These are phyloP conservation scores for Nasonia vitripennis DNA, from an alignment of 1,140 invertebrate species.

Conservation along the genomic window DNA sequence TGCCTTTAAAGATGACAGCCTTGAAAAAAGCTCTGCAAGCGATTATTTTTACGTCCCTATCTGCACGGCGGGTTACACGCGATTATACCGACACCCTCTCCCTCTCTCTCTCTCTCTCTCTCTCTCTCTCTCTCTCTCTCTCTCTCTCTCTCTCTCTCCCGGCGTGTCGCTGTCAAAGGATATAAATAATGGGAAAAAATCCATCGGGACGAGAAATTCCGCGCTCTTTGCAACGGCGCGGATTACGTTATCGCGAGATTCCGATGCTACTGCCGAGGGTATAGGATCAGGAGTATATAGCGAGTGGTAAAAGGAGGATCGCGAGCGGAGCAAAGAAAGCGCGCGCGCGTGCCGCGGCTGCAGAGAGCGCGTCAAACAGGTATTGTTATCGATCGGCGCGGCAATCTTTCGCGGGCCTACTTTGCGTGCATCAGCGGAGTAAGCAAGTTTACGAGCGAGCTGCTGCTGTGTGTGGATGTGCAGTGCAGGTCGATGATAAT, in stretches of 20 bases:
- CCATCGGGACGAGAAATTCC: too few relatives aligned
- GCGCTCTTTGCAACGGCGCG: too few relatives aligned
- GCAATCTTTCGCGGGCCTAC: too few relatives aligned
- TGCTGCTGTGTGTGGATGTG: background rate
- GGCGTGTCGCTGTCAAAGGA: background rate
- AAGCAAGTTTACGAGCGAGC: background rate
- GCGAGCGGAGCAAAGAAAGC: background rate
- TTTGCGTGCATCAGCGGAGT: background rate
- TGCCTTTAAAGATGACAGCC: slow-evolving; percentile 25
- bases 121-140: background rate
- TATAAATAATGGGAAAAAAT: background rate
- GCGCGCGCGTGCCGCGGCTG: background rate
- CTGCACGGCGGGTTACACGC: background rate
- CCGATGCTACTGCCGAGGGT: background rate
- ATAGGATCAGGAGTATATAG: background rate
- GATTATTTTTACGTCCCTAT: slow-evolving; percentile 29
- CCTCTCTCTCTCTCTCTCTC: background rate
- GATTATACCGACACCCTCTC: background rate
- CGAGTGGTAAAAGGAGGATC: background rate
- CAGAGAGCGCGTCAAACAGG: background rate
- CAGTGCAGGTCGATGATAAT: background rate
- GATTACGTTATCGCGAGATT: background rate
- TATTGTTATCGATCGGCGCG: slow-evolving; percentile 5
- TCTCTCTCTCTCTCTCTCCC: background rate
- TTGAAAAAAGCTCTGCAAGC: background rate